These are phyloP conservation scores for Esox niger DNA, from an alignment of 2,113 vertebrate species.

Conservation along the genomic window DNA sequence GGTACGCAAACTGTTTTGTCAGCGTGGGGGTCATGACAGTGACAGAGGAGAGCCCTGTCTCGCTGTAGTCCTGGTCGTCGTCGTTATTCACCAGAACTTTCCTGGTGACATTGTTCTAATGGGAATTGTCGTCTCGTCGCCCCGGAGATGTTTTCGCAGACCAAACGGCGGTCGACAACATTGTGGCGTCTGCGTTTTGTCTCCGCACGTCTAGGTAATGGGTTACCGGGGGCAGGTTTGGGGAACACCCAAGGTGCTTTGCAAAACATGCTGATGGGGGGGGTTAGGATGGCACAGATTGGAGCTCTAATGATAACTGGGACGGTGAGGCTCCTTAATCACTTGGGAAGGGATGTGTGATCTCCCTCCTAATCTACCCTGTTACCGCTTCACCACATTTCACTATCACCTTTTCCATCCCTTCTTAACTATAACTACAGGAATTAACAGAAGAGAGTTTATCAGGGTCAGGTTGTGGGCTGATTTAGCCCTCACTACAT, in stretches of 20 bases:
- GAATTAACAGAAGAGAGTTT: too few species aligned
- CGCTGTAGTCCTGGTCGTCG: constrained; percentile 66
- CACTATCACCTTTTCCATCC: background rate
- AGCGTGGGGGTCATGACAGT: constrained; percentile 70
- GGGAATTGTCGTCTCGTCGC: constrained; percentile 61
- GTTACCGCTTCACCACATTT: constrained; percentile 6
- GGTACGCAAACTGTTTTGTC: constrained; percentile 79
- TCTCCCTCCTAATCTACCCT: constrained; percentile 39
- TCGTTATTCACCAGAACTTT: constrained; percentile 73
- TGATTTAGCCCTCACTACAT: too few species aligned
- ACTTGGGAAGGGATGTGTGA: constrained; percentile 35
- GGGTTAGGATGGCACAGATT: constrained; percentile 67
- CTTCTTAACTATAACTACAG: background rate
- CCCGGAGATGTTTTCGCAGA: constrained; percentile 82
- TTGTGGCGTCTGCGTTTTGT: constrained; percentile 74
- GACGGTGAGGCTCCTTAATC: constrained; percentile 54
- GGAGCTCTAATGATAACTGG: constrained; percentile 71
- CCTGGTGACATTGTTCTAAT: constrained; percentile 80
- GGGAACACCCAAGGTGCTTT: constrained; percentile 80
- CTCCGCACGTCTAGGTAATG: constrained; percentile 78
- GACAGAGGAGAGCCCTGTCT: constrained; percentile 65
- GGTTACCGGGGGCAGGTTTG: constrained; percentile 76
- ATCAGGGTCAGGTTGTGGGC: too few species aligned
- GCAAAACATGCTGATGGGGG: constrained; percentile 66
- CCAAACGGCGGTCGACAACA: constrained; percentile 72